phyloP scores from a whole-genome alignment of 2,888 invertebrate species.

The Altica lythri region DNA sequence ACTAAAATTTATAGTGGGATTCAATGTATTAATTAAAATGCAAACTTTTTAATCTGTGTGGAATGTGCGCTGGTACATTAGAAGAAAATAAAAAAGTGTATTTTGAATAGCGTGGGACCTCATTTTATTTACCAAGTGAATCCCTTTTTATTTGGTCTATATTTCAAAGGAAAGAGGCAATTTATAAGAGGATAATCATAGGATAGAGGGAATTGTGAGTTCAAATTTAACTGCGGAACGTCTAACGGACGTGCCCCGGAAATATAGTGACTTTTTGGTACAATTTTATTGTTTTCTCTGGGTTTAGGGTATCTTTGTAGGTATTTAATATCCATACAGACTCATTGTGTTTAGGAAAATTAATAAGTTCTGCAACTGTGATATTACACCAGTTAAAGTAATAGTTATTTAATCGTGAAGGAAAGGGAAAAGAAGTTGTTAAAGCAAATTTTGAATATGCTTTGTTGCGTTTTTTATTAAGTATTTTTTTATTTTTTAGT shows the following conservation, averaged over 20 bases:
- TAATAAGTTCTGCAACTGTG: too few relatives aligned
- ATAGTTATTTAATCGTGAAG: too few relatives aligned
- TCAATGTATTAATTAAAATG: too few relatives aligned
- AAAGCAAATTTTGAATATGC: too few relatives aligned
- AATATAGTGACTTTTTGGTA: conserved; percentile 9
- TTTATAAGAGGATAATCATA: conserved; percentile 26
- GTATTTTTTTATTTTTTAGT: too few relatives aligned
- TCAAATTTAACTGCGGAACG: conserved; percentile 21
- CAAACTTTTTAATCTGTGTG: neutral
- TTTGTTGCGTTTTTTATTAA: too few relatives aligned
- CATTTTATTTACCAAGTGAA: conserved; percentile 20
- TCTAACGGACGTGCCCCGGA: conserved; percentile 15
- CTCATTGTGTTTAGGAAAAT: too few relatives aligned
- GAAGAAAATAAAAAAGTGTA: neutral
- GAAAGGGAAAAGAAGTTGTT: too few relatives aligned
- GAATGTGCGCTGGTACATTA: neutral
- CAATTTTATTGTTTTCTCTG: conserved; percentile 6
- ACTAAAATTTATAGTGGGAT: too few relatives aligned
- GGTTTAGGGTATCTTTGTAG: conserved; percentile 2
- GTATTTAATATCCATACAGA: neutral
- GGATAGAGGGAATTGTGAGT: conserved; percentile 22
- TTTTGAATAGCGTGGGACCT: neutral
- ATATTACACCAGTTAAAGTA: too few relatives aligned
- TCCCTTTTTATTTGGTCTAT: conserved; percentile 21
- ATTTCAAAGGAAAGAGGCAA: conserved; percentile 22